Percentiles rank a stretch among this genome's conserved stretches.
Conservation (phyloP, 2,888 invertebrate species). For the Coelopa pilipes region DNA sequence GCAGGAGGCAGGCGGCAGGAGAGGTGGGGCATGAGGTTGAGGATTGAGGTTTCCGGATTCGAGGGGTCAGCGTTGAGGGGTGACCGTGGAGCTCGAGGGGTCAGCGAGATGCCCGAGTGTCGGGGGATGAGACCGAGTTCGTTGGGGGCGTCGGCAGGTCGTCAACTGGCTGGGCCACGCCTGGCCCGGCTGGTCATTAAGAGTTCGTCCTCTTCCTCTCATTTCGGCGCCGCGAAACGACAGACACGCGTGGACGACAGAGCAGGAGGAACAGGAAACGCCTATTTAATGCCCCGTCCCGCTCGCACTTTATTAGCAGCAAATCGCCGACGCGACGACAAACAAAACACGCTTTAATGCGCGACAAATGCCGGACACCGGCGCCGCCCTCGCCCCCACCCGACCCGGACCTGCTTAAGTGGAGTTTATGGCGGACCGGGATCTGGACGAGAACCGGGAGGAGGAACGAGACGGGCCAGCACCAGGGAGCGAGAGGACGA, state of each 20-base stretch:
- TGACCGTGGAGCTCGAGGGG: background rate
- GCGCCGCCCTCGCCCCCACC: background rate
- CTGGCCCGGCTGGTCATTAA: background rate
- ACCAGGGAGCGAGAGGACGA: too few relatives aligned
- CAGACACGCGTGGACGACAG: background rate
- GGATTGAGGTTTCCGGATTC: too few relatives aligned
- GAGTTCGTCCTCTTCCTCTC: too few relatives aligned
- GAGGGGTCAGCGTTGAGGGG: background rate
- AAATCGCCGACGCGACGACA: background rate
- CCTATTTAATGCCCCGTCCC: background rate
- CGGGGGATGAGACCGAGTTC: background rate
- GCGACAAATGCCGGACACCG: background rate
- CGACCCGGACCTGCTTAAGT: background rate
- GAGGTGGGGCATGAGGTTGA: background rate
- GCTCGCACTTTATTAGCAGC: background rate
- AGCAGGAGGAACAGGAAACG: background rate
- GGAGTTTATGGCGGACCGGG: background rate
- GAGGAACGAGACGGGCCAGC: background rate
- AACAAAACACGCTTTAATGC: slow-evolving; percentile 1
- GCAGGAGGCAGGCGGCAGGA: background rate
- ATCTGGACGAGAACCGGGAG: background rate
- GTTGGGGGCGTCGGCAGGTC: background rate
- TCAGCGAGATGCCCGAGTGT: too few relatives aligned
- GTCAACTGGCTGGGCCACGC: background rate
- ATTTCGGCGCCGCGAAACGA: background rate